Base-by-base conservation (phyloP, 35 echinoderm and acorn worm species). In the Diadema setosum region DNA sequence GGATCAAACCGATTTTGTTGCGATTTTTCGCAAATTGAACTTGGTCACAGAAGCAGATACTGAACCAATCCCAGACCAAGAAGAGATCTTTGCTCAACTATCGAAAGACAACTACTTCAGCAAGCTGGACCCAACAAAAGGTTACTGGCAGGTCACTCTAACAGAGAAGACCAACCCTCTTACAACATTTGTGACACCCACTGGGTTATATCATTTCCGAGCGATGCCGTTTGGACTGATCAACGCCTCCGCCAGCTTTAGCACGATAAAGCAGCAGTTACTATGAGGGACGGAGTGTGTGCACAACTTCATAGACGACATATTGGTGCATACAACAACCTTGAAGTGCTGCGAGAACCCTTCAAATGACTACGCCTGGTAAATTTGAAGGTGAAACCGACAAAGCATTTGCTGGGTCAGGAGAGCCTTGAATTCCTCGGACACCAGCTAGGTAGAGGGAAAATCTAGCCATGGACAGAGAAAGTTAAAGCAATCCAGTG, bases 71-170 rank as follows among this genome's bases (percentile, higher is more conserved):
- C 81, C 89, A 30, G 26, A 81, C 84, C 27, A 50, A 45, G 90
- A 87, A 16, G 65, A 91, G 59, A 42, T 91, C 35, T 89, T 91
- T 61, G 41, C 89, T 25, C 58, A 69, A 46, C 60, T 91, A 18
- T 4, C 55, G 3, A 8, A 76, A 26, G 89, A 44, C 30, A 12
- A 23, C 25, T 87, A 70, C 26, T 91, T 87, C 42, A 65, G 27
- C 84, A 91, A 91, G 83, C 67, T 91, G 16, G 83, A 91, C 44
- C 46, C 86, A 29, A 87, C 18, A 45, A 91, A 91, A 39, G 89
- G 89, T 3, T 91, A 91, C 42, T 91, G 89, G 89, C 89, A 91
- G 65, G 43, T 91, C 2, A 82, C 89, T 43, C 45, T 91, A 42
- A 34, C 74, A 34, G 61, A 74, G 20, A 40, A 69, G 5, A 39